These are phyloP conservation scores for Gorilla gorilla DNA, from an alignment of 2,113 vertebrate species.

Conservation along the genomic window DNA sequence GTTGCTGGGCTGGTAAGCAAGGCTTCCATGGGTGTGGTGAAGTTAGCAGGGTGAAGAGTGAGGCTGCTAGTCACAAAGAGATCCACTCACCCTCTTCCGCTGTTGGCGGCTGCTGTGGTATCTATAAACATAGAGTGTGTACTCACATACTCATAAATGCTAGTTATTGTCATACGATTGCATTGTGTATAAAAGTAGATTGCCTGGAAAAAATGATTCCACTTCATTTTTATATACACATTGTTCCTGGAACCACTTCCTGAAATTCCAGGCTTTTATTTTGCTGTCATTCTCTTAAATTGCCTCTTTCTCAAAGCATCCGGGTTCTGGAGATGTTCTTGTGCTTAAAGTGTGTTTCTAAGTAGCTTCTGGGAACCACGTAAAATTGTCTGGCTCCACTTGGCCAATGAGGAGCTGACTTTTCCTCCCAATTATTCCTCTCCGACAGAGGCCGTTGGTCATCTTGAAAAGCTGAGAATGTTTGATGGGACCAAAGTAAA, in stretches of 20 bases:
- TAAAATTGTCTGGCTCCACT: not conserved
- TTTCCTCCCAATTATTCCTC: not conserved
- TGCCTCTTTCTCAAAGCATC: conserved; percentile 40
- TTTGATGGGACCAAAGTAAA: conserved; percentile 37
- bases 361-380: conserved; percentile 27
- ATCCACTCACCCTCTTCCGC: not conserved
- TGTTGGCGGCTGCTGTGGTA: not conserved
- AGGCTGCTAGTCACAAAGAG: conserved; percentile 9
- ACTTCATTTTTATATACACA: conserved; percentile 49
- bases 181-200: conserved; percentile 50
- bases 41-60: not conserved
- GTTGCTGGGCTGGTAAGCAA: conserved; percentile 5
- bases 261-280: conserved; percentile 52
- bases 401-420: not conserved
- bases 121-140: conserved; percentile 17
- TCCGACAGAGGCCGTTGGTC: conserved; percentile 26
- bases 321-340: conserved; percentile 15
- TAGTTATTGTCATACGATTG: conserved; percentile 15
- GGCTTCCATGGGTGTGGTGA: not conserved
- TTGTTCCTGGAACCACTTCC: conserved; percentile 67
- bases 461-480: conserved; percentile 43
- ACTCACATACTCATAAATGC: conserved; percentile 42
- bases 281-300: conserved; percentile 33
- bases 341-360: not conserved
- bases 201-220: conserved; percentile 65